Base-by-base conservation (phyloP, 2,888 invertebrate genomes). In the Dynastes hyllus region DNA sequence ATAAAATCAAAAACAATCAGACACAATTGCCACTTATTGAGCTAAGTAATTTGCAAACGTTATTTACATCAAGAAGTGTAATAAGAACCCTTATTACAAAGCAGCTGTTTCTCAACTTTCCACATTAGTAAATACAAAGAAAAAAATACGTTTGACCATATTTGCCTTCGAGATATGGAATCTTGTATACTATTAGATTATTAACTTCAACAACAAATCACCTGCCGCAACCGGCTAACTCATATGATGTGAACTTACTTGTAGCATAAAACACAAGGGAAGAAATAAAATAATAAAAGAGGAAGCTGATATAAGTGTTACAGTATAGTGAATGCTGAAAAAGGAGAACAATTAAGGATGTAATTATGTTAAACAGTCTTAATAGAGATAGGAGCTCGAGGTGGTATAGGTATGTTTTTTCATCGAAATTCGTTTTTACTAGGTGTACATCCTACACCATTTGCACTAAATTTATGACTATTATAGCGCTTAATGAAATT, bases 171-270 rank as follows among this genome's bases (percentile, higher is more conserved):
- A 79, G 79, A 79, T 79, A 76, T 32, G 76, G 37, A 61, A 70
- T 76, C 78, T 70, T 55, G 79, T 79, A 58, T 79, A 76, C 76
- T 76, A 79, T 79, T 79, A 79, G 79, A 76, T 79, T 69, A 67
- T 66, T 76, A 75, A 76, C 69, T 69, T 79, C 55, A 73, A 71
- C 65, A 71, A 45, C 73, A 78, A 67, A 76, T 79, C 79, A 79
- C 79, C 79, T 79, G 79, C 76, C 66, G 51, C 76, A 27, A 40
- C 71, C 29, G 65, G 9, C 22, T 53, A 78, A 78, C 78, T 78
- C 73, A 55, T 78, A 53, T 78, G 78, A 73, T 65, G 78, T 78
- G 65, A 78, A 78, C 73, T 50, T 77, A 67, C 53, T 73, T 78
- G 78, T 78, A 65, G 13, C 22, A 75, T 75, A 75, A 75, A 75